Base-by-base conservation (phyloP, 2,113 vertebrate genomes). In the Stegostoma tigrinum region DNA sequence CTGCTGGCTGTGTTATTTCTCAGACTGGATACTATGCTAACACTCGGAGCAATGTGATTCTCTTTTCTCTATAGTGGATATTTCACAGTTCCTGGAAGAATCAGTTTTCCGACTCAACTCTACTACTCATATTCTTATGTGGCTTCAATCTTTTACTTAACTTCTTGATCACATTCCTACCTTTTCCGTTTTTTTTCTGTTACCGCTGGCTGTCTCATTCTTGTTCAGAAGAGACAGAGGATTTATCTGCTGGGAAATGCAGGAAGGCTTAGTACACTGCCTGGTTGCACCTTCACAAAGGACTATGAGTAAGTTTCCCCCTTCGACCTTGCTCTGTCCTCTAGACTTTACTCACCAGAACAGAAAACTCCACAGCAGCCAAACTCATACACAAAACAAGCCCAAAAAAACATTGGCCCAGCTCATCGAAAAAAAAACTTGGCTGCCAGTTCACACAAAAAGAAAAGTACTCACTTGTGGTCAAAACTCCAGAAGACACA, bases 401-500 rank as follows among this genome's bases (percentile, higher is more conserved):
- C 89, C 89, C 89, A 66, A 93, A 93, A 93, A 93, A 93, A 93
- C 61, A 93, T 66, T 93, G 89, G 89, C 61, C 89, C 66, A 67
- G 89, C 89, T 93, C 89, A 93, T 38, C 64, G 61, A 66, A 93
- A 87, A 87, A 86, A 93, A 93, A 93, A 93, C 61, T 93, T 93
- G 89, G 89, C 89, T 93, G 89, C 89, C n/a, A 19, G 89, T 93
- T n/a, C 89, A 93, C 34, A 66, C 61, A 64, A 93, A 93, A 93
- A 93, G 89, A 93, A 93, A 93, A 93, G 66, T 93, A 93, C 89
- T 90, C 87, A 90, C 87, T 93, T 93, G 89, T 66, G 89, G 89
- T 93, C 89, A 93, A n/a, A 38, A n/a, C 30, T 93, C 61, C 61
- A 93, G 89, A 93, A 93, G 89, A 93, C 61, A 93, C 61, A 66